Percentiles rank a stretch among this genome's conserved stretches.
These are phyloP conservation scores for Cherax destructor DNA, from an alignment of 1,140 invertebrate genomes.

Conservation along the genomic window DNA sequence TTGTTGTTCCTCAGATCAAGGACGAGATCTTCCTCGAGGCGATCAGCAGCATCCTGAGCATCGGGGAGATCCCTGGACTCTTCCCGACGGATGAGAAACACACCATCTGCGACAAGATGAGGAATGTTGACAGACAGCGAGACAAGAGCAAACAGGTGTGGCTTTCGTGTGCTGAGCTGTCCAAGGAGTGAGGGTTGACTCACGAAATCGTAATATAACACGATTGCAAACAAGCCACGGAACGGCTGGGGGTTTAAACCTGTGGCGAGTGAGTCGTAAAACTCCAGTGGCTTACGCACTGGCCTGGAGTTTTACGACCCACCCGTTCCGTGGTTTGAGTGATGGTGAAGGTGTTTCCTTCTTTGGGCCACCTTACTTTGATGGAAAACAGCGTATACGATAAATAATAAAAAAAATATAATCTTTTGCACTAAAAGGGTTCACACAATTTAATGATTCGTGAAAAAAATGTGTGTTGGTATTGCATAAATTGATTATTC, in stretches of 20 bases:
- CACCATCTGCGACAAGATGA: slow-evolving; percentile 96
- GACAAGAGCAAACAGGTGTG: slow-evolving; percentile 87
- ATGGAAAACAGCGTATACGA: background rate
- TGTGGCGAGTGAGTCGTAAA: too few relatives aligned
- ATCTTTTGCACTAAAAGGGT: too few relatives aligned
- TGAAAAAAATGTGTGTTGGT: too few relatives aligned
- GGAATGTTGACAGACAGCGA: slow-evolving; percentile 89
- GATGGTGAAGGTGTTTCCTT: background rate
- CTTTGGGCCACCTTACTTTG: background rate
- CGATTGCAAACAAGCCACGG: too few relatives aligned
- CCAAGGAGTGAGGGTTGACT: too few relatives aligned
- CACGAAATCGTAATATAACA: too few relatives aligned
- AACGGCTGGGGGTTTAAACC: too few relatives aligned
- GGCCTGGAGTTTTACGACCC: too few relatives aligned
- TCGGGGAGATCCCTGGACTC: slow-evolving; percentile 95
- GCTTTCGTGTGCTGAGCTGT: too few relatives aligned
- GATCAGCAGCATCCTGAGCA: slow-evolving; percentile 94
- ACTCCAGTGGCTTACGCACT: too few relatives aligned
- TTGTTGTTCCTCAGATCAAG: slow-evolving; percentile 83
- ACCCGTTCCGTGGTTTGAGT: background rate
- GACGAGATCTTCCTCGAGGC: slow-evolving; percentile 95
- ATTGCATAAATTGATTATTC: too few relatives aligned
- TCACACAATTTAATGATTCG: too few relatives aligned
- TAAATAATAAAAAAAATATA: background rate
- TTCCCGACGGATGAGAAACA: slow-evolving; percentile 92